A percentile compares a stretch with the other conserved stretches of the same genome.
Conservation (phyloP, 2,797 vertebrate genomes). For the Pangasius mekongensis region DNA sequence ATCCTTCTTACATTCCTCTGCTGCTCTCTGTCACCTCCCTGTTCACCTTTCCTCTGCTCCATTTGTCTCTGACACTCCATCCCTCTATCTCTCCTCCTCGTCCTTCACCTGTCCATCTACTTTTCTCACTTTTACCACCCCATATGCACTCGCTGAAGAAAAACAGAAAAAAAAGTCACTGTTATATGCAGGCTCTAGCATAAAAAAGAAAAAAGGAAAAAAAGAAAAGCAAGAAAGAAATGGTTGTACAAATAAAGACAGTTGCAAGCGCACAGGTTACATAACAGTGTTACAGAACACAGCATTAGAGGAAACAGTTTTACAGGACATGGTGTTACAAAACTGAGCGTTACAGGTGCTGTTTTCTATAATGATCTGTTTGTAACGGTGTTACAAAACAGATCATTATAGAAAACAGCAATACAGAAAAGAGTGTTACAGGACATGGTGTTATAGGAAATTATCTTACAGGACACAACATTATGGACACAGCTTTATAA, state of each 20-base stretch:
- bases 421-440: background rate
- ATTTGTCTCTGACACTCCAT: slow-evolving; percentile 51
- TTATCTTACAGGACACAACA: background rate
- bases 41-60: slow-evolving; percentile 36
- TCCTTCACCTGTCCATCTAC: slow-evolving; percentile 51
- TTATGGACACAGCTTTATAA: background rate
- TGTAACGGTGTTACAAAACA: background rate
- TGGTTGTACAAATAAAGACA: background rate
- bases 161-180: background rate
- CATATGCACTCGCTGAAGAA: too few relatives aligned
- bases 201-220: background rate
- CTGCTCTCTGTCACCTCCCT: slow-evolving; percentile 36
- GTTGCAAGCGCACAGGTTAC: background rate
- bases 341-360: background rate
- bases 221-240: background rate
- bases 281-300: background rate
- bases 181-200: background rate
- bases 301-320: background rate
- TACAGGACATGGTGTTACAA: background rate
- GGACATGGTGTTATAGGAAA: too few relatives aligned
- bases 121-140: background rate
- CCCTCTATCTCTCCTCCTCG: slow-evolving; percentile 2
- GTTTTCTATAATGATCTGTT: too few relatives aligned
- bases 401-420: background rate
- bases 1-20: slow-evolving; percentile 37